phyloP scores from a whole-genome alignment of 2,888 invertebrate species.

The Diabrotica balteata region DNA sequence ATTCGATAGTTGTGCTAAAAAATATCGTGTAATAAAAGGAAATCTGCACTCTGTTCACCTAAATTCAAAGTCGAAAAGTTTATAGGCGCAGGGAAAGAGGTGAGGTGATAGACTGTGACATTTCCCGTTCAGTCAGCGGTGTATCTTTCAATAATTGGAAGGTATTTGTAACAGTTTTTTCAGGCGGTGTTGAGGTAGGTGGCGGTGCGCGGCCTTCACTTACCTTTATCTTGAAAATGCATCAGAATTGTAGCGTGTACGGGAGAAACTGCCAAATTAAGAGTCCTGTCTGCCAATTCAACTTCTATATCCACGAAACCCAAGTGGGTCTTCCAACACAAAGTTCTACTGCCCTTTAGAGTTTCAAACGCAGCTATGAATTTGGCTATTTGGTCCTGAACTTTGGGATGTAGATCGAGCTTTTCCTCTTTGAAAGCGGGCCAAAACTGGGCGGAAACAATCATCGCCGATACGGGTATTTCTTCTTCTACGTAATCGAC shows the following conservation, averaged over 20 bases:
- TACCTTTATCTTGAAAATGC: slow-evolving; percentile 88
- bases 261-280: slow-evolving; percentile 87
- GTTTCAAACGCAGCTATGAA: slow-evolving; percentile 92
- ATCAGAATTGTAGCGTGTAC: slow-evolving; percentile 93
- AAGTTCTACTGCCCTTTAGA: slow-evolving; percentile 88
- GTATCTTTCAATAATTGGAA: too few relatives aligned
- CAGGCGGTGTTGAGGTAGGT: too few relatives aligned
- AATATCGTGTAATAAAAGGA: too few relatives aligned
- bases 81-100: too few relatives aligned
- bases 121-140: too few relatives aligned
- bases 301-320: slow-evolving; percentile 91
- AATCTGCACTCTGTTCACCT: too few relatives aligned
- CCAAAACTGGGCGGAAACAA: slow-evolving; percentile 99
- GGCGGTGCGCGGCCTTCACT: too few relatives aligned
- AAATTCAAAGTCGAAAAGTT: too few relatives aligned
- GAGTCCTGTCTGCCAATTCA: slow-evolving; percentile 77
- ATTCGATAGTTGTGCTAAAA: too few relatives aligned
- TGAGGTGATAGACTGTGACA: too few relatives aligned
- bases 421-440: slow-evolving; percentile 95
- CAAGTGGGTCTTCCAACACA: slow-evolving; percentile 93
- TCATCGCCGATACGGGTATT: slow-evolving; percentile 81
- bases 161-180: too few relatives aligned
- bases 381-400: slow-evolving; percentile 81
- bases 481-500: slow-evolving; percentile 61
- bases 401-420: slow-evolving; percentile 81